Evolutionary conservation across 35 echinoderm and acorn worm species (phyloP).

Genomic region (Ptychodera flava): DNA sequence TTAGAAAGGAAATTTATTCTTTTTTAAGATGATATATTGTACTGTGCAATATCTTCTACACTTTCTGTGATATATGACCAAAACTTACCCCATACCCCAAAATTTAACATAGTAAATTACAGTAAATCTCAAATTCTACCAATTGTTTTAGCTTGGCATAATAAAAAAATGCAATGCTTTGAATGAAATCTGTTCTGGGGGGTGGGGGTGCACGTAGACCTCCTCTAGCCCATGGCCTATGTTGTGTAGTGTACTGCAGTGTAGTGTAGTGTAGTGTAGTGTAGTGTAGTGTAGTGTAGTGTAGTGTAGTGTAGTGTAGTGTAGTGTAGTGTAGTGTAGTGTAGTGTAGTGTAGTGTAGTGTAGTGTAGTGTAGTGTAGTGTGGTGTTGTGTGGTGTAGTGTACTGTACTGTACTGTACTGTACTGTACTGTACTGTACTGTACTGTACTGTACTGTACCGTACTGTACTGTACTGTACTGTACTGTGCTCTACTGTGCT

Average conservation of each 20-base stretch:
- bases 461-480: slow-evolving; percentile 38
- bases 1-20: too few species aligned
- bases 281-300: slow-evolving; percentile 25
- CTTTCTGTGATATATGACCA: too few species aligned
- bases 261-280: slow-evolving; percentile 23
- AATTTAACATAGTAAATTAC: too few species aligned
- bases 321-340: background rate
- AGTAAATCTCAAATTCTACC: too few species aligned
- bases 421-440: slow-evolving; percentile 40
- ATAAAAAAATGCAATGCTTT: too few species aligned
- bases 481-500: slow-evolving; percentile 21
- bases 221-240: too few species aligned
- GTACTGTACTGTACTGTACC: slow-evolving; percentile 34
- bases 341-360: slow-evolving; percentile 3
- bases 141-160: too few species aligned
- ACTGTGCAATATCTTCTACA: too few species aligned
- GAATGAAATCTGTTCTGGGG: too few species aligned
- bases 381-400: slow-evolving; percentile 24
- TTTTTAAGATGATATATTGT: too few species aligned
- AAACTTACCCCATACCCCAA: too few species aligned
- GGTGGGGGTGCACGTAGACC: too few species aligned
- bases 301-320: background rate
- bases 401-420: slow-evolving; percentile 35
- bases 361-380: slow-evolving; percentile 27
- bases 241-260: slow-evolving; percentile 2